phyloP scores from a whole-genome alignment of 2,113 vertebrate species.

The Coturnix japonica region DNA sequence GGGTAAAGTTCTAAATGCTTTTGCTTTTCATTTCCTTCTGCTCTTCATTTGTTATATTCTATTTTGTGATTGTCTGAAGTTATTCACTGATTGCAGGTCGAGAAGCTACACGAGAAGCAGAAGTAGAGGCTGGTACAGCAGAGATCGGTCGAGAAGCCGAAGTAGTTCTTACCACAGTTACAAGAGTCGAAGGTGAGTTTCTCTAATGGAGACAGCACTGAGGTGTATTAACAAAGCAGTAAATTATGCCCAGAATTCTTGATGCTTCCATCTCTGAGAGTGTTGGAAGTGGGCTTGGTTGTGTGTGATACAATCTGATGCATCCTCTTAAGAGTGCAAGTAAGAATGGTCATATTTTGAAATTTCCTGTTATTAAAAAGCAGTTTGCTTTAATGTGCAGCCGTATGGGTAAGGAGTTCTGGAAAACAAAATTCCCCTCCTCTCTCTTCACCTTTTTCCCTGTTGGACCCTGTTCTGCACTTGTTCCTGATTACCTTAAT shows the following conservation, averaged over 20 bases:
- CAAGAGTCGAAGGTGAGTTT: constrained; percentile 83
- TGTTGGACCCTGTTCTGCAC: not conserved
- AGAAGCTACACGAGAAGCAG: constrained; percentile 91
- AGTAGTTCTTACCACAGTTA: constrained; percentile 91
- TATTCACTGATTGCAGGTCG: constrained; percentile 52
- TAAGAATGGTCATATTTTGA: not conserved
- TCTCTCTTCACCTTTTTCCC: not conserved
- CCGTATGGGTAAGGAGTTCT: not conserved
- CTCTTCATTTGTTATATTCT: not conserved
- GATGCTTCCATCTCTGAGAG: not conserved
- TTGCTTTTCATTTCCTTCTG: not conserved
- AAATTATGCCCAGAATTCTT: rapidly evolving
- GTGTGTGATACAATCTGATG: rapidly evolving
- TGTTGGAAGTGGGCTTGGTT: not conserved
- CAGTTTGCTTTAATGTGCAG: not conserved
- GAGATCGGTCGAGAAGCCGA: constrained; percentile 83
- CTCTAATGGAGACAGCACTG: rapidly evolving
- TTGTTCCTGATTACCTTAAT: not conserved
- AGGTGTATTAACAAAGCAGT: not conserved
- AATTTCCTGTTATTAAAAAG: not conserved
- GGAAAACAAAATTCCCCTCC: rapidly evolving
- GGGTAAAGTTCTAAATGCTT: not conserved
- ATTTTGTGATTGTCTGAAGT: not conserved
- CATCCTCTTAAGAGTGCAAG: not conserved
- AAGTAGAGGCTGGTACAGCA: constrained; percentile 84